A percentile compares a stretch with the other conserved stretches of the same genome.
Evolutionary conservation across 2,113 vertebrate species (phyloP).

Genomic region (Paratilapia polleni): DNA sequence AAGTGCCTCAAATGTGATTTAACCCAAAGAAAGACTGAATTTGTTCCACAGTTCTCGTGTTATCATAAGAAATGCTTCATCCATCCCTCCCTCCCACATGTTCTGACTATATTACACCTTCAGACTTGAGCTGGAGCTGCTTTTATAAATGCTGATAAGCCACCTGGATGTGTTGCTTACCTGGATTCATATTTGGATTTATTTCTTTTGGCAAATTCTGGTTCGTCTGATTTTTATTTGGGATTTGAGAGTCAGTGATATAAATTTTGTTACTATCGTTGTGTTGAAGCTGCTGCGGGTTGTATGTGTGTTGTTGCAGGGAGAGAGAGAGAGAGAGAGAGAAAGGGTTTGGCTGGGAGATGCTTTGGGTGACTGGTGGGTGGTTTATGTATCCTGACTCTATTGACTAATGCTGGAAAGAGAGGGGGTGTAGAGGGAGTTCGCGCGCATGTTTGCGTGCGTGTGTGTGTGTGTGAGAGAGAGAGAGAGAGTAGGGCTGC

Average conservation of each 20-base stretch:
- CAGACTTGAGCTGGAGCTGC: not conserved
- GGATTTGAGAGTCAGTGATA: not conserved
- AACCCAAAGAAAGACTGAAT: not conserved
- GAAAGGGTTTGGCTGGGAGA: slow-evolving; percentile 15
- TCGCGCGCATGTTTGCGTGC: not conserved
- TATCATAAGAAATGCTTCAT: not conserved
- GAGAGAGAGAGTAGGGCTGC: slow-evolving; percentile 20
- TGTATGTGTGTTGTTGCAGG: not conserved
- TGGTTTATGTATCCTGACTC: slow-evolving; percentile 65
- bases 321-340: not conserved
- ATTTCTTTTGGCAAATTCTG: not conserved
- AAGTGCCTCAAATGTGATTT: not conserved
- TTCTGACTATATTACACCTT: slow-evolving; percentile 1
- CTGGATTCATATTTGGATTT: not conserved
- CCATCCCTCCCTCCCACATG: slow-evolving; percentile 36
- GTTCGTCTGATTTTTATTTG: not conserved
- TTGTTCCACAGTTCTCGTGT: not conserved
- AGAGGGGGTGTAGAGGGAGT: slow-evolving; percentile 48
- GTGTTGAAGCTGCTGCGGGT: not conserved
- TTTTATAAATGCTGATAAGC: not conserved
- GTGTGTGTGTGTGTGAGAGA: not conserved
- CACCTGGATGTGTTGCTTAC: not conserved
- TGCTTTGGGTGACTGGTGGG: slow-evolving; percentile 61
- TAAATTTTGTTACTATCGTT: not conserved
- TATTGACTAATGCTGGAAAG: slow-evolving; percentile 67